Evolutionary conservation across 2,888 invertebrate species (phyloP), one percentile per base, ranked within the genome.

Genomic region (Caenorhabditis imperialis): DNA sequence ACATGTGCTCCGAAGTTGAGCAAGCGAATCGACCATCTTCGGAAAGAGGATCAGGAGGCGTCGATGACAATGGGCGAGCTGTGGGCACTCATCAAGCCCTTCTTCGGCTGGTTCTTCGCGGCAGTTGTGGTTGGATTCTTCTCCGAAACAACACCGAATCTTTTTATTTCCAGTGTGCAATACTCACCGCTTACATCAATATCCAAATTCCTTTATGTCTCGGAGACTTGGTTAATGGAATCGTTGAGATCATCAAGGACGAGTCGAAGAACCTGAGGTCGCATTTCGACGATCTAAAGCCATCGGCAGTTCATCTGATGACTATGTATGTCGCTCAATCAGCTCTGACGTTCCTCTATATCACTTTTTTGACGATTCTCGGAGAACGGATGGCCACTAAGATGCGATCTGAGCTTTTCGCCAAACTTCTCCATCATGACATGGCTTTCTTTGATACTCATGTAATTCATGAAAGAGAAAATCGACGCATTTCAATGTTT

Each of bases 301-400:
- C 81, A 4, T 33, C 73, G 16, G 82, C 77, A 0, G 14, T 69
- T 4, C 74, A 77, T 38, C 65, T 82, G 8, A 45, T 82, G 25
- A 35, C 57, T n/a, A 50, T 77, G 33, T 82, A 82, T 51, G 35
- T 63, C 16, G 70, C 81, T 47, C 90, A 94, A 93, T 93, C 95
- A 14, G 89, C 92, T 20, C 93, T 94, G 87, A 96, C 97, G 51
- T 95, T 95, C 88, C 89, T 92, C 55, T 98, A 97, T 89, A 96
- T 98, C 81, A 92, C 93, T 71, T 90, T 94, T 71, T 89, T 98
- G 38, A 93, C 95, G 0, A 92, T 93, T 87, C 92, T 96, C 47
- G 97, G 97, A 0, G 97, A 98, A 89, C 91, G 92, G 84, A 92
- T 96, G 71, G 95, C 96, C 0, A 91, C 92, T 10, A 91, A 92